These are phyloP conservation scores for Heterochromis multidens DNA, from an alignment of 2,113 vertebrate species.

Conservation along the genomic window DNA sequence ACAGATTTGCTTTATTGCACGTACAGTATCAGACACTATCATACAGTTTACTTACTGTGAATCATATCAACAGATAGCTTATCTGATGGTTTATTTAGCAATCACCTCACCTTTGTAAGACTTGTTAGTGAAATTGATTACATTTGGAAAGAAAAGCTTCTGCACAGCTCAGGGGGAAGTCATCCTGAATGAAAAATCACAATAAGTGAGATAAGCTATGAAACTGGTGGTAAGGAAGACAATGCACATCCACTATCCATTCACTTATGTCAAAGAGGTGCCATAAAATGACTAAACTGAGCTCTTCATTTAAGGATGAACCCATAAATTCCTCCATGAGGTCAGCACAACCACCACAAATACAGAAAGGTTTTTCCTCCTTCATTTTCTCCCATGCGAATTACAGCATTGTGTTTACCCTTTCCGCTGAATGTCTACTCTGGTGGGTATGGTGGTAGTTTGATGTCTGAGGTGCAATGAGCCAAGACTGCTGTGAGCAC, in stretches of 20 bases:
- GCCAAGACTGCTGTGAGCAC: conserved; percentile 42
- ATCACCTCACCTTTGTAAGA: not conserved
- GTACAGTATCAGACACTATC: not conserved
- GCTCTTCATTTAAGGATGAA: conserved; percentile 19
- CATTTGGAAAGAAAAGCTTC: not conserved
- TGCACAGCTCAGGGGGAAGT: not conserved
- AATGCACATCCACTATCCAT: not conserved
- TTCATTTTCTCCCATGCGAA: conserved; percentile 44
- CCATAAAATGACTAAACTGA: conserved; percentile 31
- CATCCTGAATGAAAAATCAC: not conserved
- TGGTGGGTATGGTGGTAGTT: conserved; percentile 53
- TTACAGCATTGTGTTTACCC: conserved; percentile 34
- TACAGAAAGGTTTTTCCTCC: conserved; percentile 5
- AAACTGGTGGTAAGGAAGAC: not conserved
- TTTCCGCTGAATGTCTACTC: conserved; percentile 31
- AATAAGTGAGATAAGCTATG: not conserved
- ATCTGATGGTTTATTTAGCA: not conserved
- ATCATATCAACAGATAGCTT: not conserved
- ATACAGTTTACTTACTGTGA: not conserved
- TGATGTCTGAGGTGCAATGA: conserved; percentile 57
- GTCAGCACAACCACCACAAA: conserved; percentile 33
- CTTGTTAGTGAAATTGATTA: not conserved
- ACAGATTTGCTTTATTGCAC: not conserved
- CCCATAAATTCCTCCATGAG: conserved; percentile 45
- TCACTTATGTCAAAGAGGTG: conserved; percentile 31